phyloP scores from a whole-genome alignment of 2,888 invertebrate genomes.

The Smittia sp. region DNA sequence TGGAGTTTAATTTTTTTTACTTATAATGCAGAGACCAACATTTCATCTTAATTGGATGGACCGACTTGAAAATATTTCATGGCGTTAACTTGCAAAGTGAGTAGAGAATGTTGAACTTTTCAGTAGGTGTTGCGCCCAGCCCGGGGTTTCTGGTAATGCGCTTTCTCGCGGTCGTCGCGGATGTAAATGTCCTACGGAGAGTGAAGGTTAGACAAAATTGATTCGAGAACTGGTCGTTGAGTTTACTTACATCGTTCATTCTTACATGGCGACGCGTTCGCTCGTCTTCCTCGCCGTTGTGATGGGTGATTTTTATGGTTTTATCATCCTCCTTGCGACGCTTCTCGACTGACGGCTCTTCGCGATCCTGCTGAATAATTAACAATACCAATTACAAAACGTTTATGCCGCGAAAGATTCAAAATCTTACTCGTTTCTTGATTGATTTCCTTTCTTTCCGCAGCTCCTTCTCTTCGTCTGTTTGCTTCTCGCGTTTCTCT shows the following conservation, averaged over 20 bases:
- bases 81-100: too few species aligned
- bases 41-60: too few species aligned
- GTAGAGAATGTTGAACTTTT: not conserved
- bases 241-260: not conserved
- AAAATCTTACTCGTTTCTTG: slow-evolving; percentile 66
- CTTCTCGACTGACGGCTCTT: slow-evolving; percentile 70
- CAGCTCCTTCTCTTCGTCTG: slow-evolving; percentile 75
- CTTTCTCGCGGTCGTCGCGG: slow-evolving; percentile 10
- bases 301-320: slow-evolving; percentile 66
- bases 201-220: not conserved
- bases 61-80: too few species aligned
- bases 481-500: slow-evolving; percentile 63
- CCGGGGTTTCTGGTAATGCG: slow-evolving; percentile 14
- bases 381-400: slow-evolving; percentile 32
- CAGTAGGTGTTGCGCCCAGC: slow-evolving; percentile 6
- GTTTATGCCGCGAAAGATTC: not conserved
- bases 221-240: not conserved
- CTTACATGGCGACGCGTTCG: not conserved
- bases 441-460: slow-evolving; percentile 79
- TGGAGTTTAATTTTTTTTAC: too few species aligned
- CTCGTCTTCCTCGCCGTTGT: slow-evolving; percentile 71
- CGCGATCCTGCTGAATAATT: slow-evolving; percentile 62
- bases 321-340: slow-evolving; percentile 75
- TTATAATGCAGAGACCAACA: too few species aligned
- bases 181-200: not conserved